These are phyloP conservation scores for Channallabes apus DNA, from an alignment of 2,797 vertebrate genomes.

Conservation along the genomic window DNA sequence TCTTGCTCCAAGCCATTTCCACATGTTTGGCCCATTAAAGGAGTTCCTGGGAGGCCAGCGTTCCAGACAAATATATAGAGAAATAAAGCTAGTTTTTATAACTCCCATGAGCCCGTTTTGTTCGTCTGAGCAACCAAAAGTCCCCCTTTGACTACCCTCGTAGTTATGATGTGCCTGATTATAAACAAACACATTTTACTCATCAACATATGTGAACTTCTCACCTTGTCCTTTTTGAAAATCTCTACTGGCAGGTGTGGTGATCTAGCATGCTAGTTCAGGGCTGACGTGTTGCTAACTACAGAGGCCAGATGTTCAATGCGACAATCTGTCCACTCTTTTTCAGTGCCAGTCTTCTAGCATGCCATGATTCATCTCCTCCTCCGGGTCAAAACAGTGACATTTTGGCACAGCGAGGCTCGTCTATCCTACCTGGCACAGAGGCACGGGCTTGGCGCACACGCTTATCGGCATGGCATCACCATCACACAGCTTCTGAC, in stretches of 20 bases:
- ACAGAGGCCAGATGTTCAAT: slow-evolving; percentile 44
- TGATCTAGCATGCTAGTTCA: slow-evolving; percentile 29
- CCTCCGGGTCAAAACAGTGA: slow-evolving; percentile 10
- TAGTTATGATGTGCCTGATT: background rate
- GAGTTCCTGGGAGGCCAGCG: too few species aligned
- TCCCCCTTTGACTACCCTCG: too few species aligned
- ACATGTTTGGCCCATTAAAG: too few species aligned
- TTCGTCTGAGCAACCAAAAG: too few species aligned
- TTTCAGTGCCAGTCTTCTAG: slow-evolving; percentile 30
- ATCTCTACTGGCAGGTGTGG: background rate
- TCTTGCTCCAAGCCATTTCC: too few species aligned
- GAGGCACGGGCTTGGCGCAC: slow-evolving; percentile 10
- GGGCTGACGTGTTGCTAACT: slow-evolving; percentile 12
- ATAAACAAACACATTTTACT: background rate
- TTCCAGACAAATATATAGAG: too few species aligned
- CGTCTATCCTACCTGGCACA: slow-evolving; percentile 19
- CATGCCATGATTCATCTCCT: slow-evolving; percentile 41
- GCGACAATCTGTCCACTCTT: slow-evolving; percentile 24
- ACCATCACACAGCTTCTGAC: background rate
- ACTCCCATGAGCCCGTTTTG: too few species aligned
- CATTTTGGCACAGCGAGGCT: slow-evolving; percentile 23
- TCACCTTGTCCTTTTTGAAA: slow-evolving; percentile 22
- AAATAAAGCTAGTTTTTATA: too few species aligned
- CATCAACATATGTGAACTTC: background rate
- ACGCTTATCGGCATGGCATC: background rate